Percentiles rank a stretch among this genome's conserved stretches.
These are phyloP conservation scores for Halictus rubicundus DNA, from an alignment of 1,140 invertebrate genomes.

Conservation along the genomic window DNA sequence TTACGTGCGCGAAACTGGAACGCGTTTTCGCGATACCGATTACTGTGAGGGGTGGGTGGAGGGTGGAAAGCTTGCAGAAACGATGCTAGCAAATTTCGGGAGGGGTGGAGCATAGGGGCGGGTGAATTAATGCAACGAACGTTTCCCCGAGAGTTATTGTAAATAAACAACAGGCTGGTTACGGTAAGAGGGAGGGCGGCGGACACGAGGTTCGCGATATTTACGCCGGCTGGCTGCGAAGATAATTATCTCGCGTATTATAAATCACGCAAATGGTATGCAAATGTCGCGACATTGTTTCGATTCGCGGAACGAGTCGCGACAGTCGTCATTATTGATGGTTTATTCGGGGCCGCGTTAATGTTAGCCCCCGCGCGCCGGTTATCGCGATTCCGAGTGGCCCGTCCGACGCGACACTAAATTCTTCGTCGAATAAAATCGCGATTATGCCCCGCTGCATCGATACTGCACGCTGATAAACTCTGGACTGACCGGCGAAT, in stretches of 20 bases:
- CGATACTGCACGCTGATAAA: too few relatives aligned
- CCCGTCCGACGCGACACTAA: not conserved
- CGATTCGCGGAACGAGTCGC: constrained; percentile 8
- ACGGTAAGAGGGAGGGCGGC: not conserved
- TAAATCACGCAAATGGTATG: constrained; percentile 37
- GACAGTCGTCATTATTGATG: constrained; percentile 18
- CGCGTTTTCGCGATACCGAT: not conserved
- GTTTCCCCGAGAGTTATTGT: not conserved
- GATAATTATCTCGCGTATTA: constrained; percentile 40
- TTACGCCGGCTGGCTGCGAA: constrained; percentile 13
- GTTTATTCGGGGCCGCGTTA: constrained; percentile 8
- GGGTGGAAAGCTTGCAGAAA: not conserved
- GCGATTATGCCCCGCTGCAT: too few relatives aligned
- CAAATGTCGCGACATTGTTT: constrained; percentile 39
- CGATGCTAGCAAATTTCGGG: too few relatives aligned
- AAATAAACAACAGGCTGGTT: not conserved
- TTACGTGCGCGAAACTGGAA: not conserved
- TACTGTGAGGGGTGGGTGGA: not conserved
- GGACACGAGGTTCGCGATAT: not conserved
- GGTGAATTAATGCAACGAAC: not conserved
- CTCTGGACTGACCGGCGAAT: too few relatives aligned
- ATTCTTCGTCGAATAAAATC: not conserved
- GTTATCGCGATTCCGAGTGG: not conserved
- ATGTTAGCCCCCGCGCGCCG: not conserved
- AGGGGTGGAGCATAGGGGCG: not conserved